Conservation (phyloP, 2,888 invertebrate species). For the Coelopa pilipes region DNA sequence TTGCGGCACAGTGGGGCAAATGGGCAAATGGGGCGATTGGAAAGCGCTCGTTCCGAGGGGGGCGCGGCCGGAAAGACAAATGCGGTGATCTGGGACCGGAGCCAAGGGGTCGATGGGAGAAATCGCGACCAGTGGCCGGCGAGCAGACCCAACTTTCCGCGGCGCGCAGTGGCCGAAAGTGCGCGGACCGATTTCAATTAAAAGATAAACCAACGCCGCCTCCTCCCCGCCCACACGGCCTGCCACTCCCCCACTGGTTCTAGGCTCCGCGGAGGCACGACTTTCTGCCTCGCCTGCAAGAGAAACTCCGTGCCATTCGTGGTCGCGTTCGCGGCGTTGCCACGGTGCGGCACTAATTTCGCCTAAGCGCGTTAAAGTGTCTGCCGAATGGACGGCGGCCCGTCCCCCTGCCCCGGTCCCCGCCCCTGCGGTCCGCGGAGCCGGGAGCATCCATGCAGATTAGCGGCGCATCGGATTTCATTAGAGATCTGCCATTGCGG, state of each 20-base stretch:
- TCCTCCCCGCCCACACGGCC: too few species aligned
- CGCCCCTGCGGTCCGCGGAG: neutral
- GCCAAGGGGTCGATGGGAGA: too few species aligned
- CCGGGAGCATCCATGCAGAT: conserved; percentile 1
- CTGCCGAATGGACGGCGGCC: conserved; percentile 2
- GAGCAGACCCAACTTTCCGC: too few species aligned
- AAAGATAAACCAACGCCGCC: too few species aligned
- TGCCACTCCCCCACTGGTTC: neutral
- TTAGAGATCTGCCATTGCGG: neutral
- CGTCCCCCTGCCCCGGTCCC: neutral
- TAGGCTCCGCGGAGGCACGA: neutral
- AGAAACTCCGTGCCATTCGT: too few species aligned
- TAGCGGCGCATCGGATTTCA: conserved; percentile 25
- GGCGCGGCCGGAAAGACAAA: too few species aligned
- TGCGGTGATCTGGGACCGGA: too few species aligned
- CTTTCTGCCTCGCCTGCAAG: neutral
- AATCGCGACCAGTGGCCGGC: too few species aligned
- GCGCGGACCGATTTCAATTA: too few species aligned
- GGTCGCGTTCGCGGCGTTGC: neutral
- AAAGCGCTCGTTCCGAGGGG: neutral
- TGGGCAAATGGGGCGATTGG: neutral
- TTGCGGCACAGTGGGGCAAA: neutral
- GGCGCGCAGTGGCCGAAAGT: too few species aligned
- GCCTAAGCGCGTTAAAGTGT: conserved; percentile 2
- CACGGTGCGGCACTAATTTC: conserved; percentile 16